Evolutionary conservation across 2,113 vertebrate species (phyloP).

Genomic region (Spermophilus dauricus): DNA sequence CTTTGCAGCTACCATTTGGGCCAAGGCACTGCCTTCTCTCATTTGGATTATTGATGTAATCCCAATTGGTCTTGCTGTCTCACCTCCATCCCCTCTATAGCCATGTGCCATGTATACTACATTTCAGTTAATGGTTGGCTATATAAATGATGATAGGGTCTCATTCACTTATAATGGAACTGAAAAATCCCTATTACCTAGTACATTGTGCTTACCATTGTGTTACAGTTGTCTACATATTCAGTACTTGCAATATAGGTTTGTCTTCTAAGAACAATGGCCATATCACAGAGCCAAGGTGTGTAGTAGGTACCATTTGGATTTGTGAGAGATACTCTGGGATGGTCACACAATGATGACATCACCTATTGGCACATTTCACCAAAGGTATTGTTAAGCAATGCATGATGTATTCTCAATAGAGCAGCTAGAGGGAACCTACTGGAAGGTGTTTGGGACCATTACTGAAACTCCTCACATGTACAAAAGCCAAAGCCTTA

Average conservation of each 20-base stretch:
- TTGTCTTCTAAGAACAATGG: background rate
- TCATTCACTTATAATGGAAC: no score
- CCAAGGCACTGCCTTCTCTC: background rate
- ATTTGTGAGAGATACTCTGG: background rate
- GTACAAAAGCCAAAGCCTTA: background rate
- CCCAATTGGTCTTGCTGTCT: background rate
- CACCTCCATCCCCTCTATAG: background rate
- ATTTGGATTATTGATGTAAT: background rate
- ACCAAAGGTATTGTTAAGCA: background rate
- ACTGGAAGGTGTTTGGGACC: background rate
- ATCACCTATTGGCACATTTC: background rate
- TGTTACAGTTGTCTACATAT: background rate
- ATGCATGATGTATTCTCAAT: background rate
- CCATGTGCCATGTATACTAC: background rate
- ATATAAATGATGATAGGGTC: background rate
- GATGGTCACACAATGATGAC: background rate
- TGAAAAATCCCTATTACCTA: background rate
- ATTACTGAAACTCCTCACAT: background rate
- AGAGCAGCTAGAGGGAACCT: background rate
- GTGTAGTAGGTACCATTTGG: background rate
- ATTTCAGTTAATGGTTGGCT: background rate
- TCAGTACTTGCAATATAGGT: background rate
- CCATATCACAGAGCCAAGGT: background rate
- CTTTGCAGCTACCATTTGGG: background rate
- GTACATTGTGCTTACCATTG: background rate